These are phyloP conservation scores for Papilio protenor DNA, from an alignment of 2,888 invertebrate genomes.

Conservation along the genomic window DNA sequence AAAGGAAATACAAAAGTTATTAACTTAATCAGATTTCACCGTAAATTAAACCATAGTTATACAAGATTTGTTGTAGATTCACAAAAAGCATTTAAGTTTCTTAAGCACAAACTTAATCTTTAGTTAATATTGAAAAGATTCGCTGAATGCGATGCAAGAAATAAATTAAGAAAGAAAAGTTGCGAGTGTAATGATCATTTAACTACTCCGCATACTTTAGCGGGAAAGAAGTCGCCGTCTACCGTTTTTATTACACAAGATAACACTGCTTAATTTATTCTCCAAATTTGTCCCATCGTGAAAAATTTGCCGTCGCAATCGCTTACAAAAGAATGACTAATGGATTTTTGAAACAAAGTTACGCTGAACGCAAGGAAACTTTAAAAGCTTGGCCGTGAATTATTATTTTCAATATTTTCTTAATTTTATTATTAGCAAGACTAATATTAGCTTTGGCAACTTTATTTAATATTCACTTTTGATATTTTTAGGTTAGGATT, in stretches of 20 bases:
- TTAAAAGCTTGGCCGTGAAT: slow-evolving; percentile 72
- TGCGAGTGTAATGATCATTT: slow-evolving; percentile 37
- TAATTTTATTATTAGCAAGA: slow-evolving; percentile 36
- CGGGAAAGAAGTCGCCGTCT: slow-evolving; percentile 35
- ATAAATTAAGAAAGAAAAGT: slow-evolving; percentile 29
- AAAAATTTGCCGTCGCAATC: slow-evolving; percentile 78
- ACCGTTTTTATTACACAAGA: slow-evolving; percentile 74
- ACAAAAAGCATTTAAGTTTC: too few species aligned
- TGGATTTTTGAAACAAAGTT: slow-evolving; percentile 80
- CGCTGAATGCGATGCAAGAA: slow-evolving; percentile 14
- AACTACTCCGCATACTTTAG: slow-evolving; percentile 39
- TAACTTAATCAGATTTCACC: too few species aligned
- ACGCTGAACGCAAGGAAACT: slow-evolving; percentile 72
- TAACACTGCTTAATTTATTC: slow-evolving; percentile 81
- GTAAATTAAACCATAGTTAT: too few species aligned
- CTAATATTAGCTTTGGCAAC: neutral
- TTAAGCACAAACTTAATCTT: too few species aligned
- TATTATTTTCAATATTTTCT: slow-evolving; percentile 71
- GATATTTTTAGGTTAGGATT: neutral
- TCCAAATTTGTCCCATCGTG: slow-evolving; percentile 82
- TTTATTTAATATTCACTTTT: neutral
- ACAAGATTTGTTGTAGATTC: too few species aligned
- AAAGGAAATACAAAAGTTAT: too few species aligned
- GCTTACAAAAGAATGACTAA: slow-evolving; percentile 83
- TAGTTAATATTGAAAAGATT: neutral